Base-by-base conservation (phyloP, 1,140 invertebrate species). In the Calosoma granatense region DNA sequence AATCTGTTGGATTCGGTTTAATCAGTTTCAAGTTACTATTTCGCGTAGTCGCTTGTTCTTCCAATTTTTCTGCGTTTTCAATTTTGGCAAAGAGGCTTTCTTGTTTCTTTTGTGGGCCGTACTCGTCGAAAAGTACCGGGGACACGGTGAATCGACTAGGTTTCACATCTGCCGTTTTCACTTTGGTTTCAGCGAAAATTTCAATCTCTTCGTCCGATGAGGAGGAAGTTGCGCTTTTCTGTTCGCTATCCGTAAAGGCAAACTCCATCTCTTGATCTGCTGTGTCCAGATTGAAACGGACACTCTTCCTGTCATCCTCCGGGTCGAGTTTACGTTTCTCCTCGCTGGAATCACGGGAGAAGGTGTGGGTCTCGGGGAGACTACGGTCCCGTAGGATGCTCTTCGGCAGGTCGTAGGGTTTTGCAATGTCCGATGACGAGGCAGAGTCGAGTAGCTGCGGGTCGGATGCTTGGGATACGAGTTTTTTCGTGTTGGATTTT, bases 231-330 rank as follows among this genome's bases (percentile, higher is more conserved):
- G n/a, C n/a, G n/a, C 58, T 19, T n/a, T 70, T 64, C 39, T 72
- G 65, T 4, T 70, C 65, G 41, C 68, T 70, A 54, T 71, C 65
- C 1, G 70, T 65, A 51, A 67, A 67, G 14, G 67, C 67, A 47
- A 67, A 62, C 0, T 60, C 63, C 1, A 65, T 58, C 39, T 68
- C 65, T 4, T 59, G 59, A n/a, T 61, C 67, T 59, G 1, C 65
- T 47, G 68, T 69, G 26, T 80, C 76, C 30, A 83, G 67, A 67
- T 81, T 81, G 59, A 84, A 84, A 2, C 81, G 75, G 1, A 84
- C 81, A 62, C 84, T 87, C 65, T 88, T 89, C 30, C 81, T 82
- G 61, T 86, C 84, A 43, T 87, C 85, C 41, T 85, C 83, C 53
- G 75, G 73, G 55, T 76, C 69, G 54, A 55, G 53, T 63, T 23